phyloP scores from a whole-genome alignment of 2,113 vertebrate species.

The Condylura cristata region DNA sequence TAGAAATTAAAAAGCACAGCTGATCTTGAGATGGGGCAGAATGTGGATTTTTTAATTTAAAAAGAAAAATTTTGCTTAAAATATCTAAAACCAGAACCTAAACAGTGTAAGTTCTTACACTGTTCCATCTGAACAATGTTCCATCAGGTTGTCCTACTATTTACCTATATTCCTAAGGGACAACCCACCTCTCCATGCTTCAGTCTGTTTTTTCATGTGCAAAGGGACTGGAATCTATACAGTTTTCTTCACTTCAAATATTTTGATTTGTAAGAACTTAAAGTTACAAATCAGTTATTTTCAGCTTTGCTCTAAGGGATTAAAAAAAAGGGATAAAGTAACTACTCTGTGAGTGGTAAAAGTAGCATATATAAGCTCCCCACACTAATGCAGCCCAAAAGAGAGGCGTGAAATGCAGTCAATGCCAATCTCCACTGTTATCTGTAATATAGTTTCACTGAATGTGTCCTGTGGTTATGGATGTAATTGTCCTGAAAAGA shows the following conservation, averaged over 20 bases:
- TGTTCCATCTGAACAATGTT: neutral
- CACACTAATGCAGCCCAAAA: slow-evolving; percentile 36
- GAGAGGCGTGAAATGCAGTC: slow-evolving; percentile 73
- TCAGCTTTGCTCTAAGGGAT: slow-evolving; percentile 3
- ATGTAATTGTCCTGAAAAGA: slow-evolving; percentile 90
- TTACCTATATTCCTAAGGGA: neutral
- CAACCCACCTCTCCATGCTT: neutral
- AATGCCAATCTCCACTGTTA: slow-evolving; percentile 82
- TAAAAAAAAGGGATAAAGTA: neutral
- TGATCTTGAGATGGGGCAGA: slow-evolving; percentile 51
- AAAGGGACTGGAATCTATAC: neutral
- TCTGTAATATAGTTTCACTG: slow-evolving; percentile 87
- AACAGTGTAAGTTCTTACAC: neutral
- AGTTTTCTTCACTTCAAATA: slow-evolving; percentile 8
- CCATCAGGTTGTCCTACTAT: neutral
- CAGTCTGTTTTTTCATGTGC: slow-evolving; percentile 17
- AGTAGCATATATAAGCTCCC: slow-evolving; percentile 56
- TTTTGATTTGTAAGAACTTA: neutral
- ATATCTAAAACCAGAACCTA: slow-evolving; percentile 20
- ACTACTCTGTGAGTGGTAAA: slow-evolving; percentile 1
- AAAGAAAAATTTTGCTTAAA: slow-evolving; percentile 54
- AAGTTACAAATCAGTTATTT: slow-evolving; percentile 17
- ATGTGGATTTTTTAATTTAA: too few species aligned
- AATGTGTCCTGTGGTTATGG: slow-evolving; percentile 88
- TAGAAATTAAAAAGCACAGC: slow-evolving; percentile 72